Base-by-base conservation (phyloP, 2,888 invertebrate genomes). In the Sminthurides aquaticus region DNA sequence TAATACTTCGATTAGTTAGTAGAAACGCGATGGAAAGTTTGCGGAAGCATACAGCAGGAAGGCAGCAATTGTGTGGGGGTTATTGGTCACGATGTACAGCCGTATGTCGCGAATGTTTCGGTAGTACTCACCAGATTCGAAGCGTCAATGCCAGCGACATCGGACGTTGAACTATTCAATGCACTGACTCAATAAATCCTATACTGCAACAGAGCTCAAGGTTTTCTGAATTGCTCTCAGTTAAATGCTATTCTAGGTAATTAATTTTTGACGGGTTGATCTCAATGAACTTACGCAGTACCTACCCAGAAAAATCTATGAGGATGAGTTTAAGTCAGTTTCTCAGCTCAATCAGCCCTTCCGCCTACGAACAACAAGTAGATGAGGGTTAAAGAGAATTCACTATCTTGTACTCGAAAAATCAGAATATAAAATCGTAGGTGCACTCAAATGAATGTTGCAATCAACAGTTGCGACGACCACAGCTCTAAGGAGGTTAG, bases 251-350 rank as follows among this genome's bases (percentile, higher is more conserved):
- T 52, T 22, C 20, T 52, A 20, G 20, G 22, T 20, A 52, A 29
- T 18, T 58, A n/a, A 28, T 34, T 28, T n/a, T 34, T 18, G 26
- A 29, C 25, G 27, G 62, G 22, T 56, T 28, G 57, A 58, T 58
- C 58, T 58, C 43, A 64, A 64, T 58, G 52, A 20, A 64, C 54
- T 58, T 59, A 64, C 64, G 64, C 49, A 64, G 57, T 64, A 64
- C 64, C 64, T 64, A 64, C 64, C 59, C 64, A 64, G 59, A 52
- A 59, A 57, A n/a, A 49, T 60, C 49, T 43, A 58, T 43, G 58
- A 43, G 43, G 58, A 58, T 43, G 58, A 43, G 34, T 43, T 34
- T 24, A 34, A 24, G 58, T 43, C 34, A 43, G 28, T 57, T 57
- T 28, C 58, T 58, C 58, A 22, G 58, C 43, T 43, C 58, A 43